phyloP scores from a whole-genome alignment of 2,113 vertebrate species.

The Cyanocitta stelleri region DNA sequence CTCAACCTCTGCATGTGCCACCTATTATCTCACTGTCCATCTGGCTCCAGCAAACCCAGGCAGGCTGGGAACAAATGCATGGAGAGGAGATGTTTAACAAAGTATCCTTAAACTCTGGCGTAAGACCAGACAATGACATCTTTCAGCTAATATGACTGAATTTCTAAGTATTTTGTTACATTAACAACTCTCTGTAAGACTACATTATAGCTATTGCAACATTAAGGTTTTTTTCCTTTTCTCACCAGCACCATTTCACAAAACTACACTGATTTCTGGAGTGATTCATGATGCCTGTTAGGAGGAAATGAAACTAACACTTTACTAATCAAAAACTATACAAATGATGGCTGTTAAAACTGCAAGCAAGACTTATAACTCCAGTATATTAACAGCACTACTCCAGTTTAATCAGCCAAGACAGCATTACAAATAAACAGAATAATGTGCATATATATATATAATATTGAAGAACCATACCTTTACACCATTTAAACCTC shows the following conservation, averaged over 20 bases:
- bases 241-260: background rate
- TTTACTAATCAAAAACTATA: background rate
- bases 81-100: background rate
- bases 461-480: background rate
- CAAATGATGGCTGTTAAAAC: background rate
- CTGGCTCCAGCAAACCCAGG: background rate
- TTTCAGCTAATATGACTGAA: background rate
- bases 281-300: background rate
- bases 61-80: background rate
- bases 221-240: background rate
- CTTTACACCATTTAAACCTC: background rate
- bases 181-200: background rate
- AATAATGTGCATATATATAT: background rate
- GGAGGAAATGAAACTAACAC: background rate
- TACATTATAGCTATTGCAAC: background rate
- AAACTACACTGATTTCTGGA: background rate
- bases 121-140: background rate
- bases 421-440: background rate
- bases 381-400: background rate
- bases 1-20: background rate
- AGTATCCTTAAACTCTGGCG: background rate
- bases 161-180: background rate
- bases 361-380: background rate
- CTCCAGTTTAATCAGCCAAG: background rate
- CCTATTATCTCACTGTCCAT: background rate